Percentiles rank a stretch among this genome's conserved stretches.
Evolutionary conservation across 1,140 invertebrate species (phyloP).

Genomic region (Bombyx mandarina): DNA sequence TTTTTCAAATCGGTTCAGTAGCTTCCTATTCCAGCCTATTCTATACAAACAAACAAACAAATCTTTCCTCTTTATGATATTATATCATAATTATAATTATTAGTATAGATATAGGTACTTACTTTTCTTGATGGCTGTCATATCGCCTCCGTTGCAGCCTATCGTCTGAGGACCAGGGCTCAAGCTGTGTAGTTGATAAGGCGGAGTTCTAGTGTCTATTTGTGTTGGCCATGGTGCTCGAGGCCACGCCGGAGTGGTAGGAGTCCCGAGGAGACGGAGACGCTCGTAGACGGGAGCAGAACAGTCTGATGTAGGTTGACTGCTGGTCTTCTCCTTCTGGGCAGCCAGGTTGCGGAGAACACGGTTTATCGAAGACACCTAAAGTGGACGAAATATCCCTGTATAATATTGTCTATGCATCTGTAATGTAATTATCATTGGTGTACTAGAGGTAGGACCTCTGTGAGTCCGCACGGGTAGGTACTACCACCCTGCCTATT

Average conservation of each 20-base stretch:
- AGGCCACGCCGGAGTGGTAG: conserved; percentile 60
- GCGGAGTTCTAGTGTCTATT: conserved; percentile 50
- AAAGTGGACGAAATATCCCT: conserved; percentile 22
- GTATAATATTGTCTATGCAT: neutral
- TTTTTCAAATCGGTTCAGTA: too few species aligned
- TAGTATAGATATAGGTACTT: conserved; percentile 15
- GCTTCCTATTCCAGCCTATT: too few species aligned
- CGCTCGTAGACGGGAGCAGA: conserved; percentile 55
- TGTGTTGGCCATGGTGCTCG: conserved; percentile 51
- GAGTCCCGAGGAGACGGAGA: conserved; percentile 73
- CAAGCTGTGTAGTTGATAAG: conserved; percentile 57
- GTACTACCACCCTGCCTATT: too few species aligned
- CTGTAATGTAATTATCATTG: neutral
- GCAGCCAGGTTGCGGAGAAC: conserved; percentile 95
- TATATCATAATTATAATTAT: too few species aligned
- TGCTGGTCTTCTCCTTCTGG: conserved; percentile 84
- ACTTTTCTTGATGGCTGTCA: conserved; percentile 56
- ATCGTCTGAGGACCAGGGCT: conserved; percentile 56
- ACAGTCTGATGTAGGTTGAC: conserved; percentile 43
- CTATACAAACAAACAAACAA: too few species aligned
- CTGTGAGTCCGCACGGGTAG: too few species aligned
- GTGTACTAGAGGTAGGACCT: too few species aligned
- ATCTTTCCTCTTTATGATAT: neutral
- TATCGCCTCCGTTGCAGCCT: conserved; percentile 48
- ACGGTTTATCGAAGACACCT: conserved; percentile 99